Evolutionary conservation across 2,113 vertebrate genomes (phyloP), one percentile per base, ranked within the genome.

Genomic region (Gymnogyps californianus): DNA sequence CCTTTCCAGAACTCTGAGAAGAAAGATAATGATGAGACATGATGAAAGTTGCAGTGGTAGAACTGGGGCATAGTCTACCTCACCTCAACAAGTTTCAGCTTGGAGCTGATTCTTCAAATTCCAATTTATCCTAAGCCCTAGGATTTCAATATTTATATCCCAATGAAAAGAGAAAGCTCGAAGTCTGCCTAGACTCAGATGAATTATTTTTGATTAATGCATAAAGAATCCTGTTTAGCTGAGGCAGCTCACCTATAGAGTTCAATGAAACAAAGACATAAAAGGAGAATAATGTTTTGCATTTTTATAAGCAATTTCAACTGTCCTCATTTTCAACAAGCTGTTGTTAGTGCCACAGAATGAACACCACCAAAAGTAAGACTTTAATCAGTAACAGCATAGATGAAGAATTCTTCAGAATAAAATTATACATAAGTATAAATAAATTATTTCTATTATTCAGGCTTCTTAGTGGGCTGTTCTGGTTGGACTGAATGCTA

Each of bases 261-360:
- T 94, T 97, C 78, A 94, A 8, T 93, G 86, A 97, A 96, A 78
- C 1, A 61, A 88, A 90, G 55, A 59, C 79, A 79, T 91, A 51
- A 87, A 91, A 94, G 38, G 51, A 67, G 55, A 96, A 91, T 11
- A 96, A 77, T 10, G 13, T 80, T 95, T 95, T 96, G 67, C 67
- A 89, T 85, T 96, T 98, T 95, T 85, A 90, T 95, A 89, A 83
- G 61, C 16, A 78, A 83, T 91, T 97, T 94, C 64, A 72, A 32
- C 13, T 12, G 1, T 72, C 17, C 66, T 93, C 28, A 84, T 95
- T 96, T 83, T 90, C 91, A 89, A 38, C 61, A 87, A 95, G 52
- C 19, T 86, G 29, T 80, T 95, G 85, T 64, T 55, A 57, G 7
- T 72, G 19, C 14, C 31, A 57, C 57, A 80, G 74, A 91, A 80